Base-by-base conservation (phyloP, 2,888 invertebrate species). In the Hydriomena furcata region DNA sequence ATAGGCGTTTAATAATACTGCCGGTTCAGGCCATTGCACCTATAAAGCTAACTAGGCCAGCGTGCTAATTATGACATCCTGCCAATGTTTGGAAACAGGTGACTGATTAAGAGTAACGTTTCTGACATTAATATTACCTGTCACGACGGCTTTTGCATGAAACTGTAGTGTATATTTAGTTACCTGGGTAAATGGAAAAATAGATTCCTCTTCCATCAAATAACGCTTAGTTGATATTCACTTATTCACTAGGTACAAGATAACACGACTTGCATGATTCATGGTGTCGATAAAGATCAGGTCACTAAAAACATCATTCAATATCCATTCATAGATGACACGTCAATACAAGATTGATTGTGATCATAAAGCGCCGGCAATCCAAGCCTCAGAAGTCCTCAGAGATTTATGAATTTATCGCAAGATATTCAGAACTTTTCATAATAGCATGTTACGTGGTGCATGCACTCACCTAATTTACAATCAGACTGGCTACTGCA, bases 31-130 rank as follows among this genome's bases (percentile, higher is more conserved):
- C 13, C 52, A 50, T 41, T 48, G 51, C 46, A 51, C 42, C 44
- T 47, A 43, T 31, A 46, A 45, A 45, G 38, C 37, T 48, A 63
- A 57, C 60, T 48, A 55, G 55, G 60, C 48, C 56, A 56, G 10
- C 34, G 32, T 31, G 44, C 44, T 54, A 61, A 63, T 60, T 60
- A 52, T 42, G 36, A 55, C 58, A 58, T 63, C 63, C 63, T 55
- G 63, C 30, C 49, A 41, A 44, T 53, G 32, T 52, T 52, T 44
- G 40, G 35, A 55, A 55, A 55, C 55, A 56, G 52, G 48, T 52
- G 52, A 47, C 37, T 13, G 34, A 41, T 44, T 17, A 45, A 20
- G 8, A 34, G 23, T 41, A 8, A 35, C 27, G 48, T 30, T 45
- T 25, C 8, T 25, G 23, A 10, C 13, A 17, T 17, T 17, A 3